These are phyloP conservation scores for Montipora capricornis DNA, from an alignment of 64 coral and sea anemone species.

Conservation along the genomic window DNA sequence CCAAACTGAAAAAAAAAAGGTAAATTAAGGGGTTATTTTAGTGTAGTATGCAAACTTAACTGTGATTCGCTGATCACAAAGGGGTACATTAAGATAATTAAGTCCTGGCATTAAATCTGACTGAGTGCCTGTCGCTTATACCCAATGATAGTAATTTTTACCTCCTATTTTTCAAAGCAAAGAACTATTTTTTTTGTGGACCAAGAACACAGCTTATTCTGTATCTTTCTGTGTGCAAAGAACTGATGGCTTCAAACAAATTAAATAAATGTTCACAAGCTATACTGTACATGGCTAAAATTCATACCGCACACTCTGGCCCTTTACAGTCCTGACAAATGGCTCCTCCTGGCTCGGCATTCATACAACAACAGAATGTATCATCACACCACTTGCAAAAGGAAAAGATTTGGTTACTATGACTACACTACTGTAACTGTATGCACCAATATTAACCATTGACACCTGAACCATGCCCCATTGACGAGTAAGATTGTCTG, in stretches of 20 bases:
- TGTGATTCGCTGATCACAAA: too few relatives aligned
- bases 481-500: too few relatives aligned
- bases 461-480: background rate
- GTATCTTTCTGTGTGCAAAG: too few relatives aligned
- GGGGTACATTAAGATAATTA: too few relatives aligned
- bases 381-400: slow-evolving; percentile 93
- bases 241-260: too few relatives aligned
- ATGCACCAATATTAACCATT: background rate
- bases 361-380: slow-evolving; percentile 98
- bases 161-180: too few relatives aligned
- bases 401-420: background rate
- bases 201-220: too few relatives aligned
- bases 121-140: too few relatives aligned
- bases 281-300: background rate
- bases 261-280: background rate
- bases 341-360: slow-evolving; percentile 87
- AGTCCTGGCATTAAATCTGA: too few relatives aligned
- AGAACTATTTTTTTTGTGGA: too few relatives aligned
- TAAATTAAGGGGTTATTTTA: background rate
- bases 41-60: background rate
- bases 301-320: slow-evolving; percentile 83
- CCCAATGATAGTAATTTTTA: too few relatives aligned
- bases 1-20: slow-evolving; percentile 70
- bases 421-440: background rate
- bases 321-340: slow-evolving; percentile 92